Conservation (phyloP, 2,113 vertebrate species). For the Triplophysa dalaica region DNA sequence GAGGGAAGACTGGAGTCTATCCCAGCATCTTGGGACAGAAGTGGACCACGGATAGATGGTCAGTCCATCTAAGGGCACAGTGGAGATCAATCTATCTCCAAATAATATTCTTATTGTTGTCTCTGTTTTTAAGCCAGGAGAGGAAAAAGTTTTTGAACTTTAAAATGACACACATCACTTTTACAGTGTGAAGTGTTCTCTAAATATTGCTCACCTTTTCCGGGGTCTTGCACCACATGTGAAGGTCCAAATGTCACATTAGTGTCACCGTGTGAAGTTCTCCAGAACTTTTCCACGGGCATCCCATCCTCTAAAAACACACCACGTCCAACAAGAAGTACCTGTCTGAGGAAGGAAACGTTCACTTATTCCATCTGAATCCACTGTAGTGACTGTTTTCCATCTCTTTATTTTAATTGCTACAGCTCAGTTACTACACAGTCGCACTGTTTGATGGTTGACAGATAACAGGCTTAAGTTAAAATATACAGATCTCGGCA, state of each 20-base stretch:
- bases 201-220: constrained; percentile 27
- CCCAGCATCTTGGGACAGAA: too few relatives aligned
- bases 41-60: too few relatives aligned
- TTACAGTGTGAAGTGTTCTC: constrained; percentile 14
- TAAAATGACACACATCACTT: not conserved
- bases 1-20: too few relatives aligned
- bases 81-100: too few relatives aligned
- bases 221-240: not conserved
- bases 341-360: constrained; percentile 47
- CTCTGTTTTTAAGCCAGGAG: too few relatives aligned
- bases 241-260: constrained; percentile 21
- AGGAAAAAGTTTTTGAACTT: not conserved
- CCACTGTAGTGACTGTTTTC: constrained; percentile 19
- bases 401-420: constrained; percentile 11
- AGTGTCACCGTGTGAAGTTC: constrained; percentile 44
- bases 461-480: not conserved
- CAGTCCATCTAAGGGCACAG: too few relatives aligned
- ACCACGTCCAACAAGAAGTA: constrained; percentile 24
- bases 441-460: constrained; percentile 28
- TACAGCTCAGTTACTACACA: constrained; percentile 14
- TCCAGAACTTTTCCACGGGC: constrained; percentile 53
- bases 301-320: constrained; percentile 37
- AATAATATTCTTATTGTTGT: too few relatives aligned
- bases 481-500: not conserved
- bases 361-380: constrained; percentile 4